Evolutionary conservation across 2,888 invertebrate species (phyloP).

Genomic region (Nephrotoma guestfalica): DNA sequence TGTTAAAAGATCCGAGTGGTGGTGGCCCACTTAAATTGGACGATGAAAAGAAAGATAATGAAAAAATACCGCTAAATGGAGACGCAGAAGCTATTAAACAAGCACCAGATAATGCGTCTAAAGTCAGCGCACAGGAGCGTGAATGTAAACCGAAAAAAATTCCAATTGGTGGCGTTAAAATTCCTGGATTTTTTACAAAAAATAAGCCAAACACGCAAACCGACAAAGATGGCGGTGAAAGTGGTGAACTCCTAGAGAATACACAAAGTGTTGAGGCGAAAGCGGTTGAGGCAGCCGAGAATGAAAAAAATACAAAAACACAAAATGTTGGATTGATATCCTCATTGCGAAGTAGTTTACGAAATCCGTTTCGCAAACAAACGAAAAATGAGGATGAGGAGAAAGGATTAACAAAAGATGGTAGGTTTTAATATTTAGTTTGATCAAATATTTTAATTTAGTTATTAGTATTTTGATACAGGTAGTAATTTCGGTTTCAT

Average conservation of each 20-base stretch:
- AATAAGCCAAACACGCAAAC: conserved; percentile 51
- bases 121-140: conserved; percentile 44
- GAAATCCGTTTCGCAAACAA: conserved; percentile 41
- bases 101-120: conserved; percentile 3
- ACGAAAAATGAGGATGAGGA: conserved; percentile 25
- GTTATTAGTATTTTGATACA: too few species aligned
- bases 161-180: conserved; percentile 76
- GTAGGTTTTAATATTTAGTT: conserved; percentile 17
- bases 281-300: conserved; percentile 17
- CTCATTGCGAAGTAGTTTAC: conserved; percentile 29
- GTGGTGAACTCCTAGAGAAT: conserved; percentile 34
- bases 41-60: not conserved
- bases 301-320: conserved; percentile 24
- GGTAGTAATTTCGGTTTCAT: too few species aligned
- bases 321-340: conserved; percentile 23
- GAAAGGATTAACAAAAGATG: conserved; percentile 20
- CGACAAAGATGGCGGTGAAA: conserved; percentile 36
- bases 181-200: conserved; percentile 72
- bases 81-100: conserved; percentile 5
- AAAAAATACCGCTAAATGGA: not conserved
- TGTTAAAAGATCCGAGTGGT: conserved; percentile 25
- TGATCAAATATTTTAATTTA: not conserved
- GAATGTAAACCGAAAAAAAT: conserved; percentile 70
- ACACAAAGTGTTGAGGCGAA: conserved; percentile 25
- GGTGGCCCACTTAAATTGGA: not conserved